These are phyloP conservation scores for Marmota monax DNA, from an alignment of 2,113 vertebrate genomes.

Conservation along the genomic window DNA sequence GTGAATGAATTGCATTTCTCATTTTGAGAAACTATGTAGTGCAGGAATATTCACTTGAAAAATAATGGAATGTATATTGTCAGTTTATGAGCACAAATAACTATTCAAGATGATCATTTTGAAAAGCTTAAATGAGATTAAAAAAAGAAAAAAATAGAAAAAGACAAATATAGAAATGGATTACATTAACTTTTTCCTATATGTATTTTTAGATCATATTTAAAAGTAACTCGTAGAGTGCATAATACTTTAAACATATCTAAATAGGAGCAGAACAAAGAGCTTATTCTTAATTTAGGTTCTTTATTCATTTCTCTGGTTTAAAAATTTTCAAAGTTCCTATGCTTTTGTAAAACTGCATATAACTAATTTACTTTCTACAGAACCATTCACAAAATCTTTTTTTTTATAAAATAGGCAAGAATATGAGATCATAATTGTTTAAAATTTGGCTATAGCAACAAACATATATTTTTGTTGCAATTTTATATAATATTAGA, in stretches of 20 bases:
- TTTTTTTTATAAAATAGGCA: slow-evolving; percentile 21
- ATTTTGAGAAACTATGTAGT: not conserved
- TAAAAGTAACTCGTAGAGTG: slow-evolving; percentile 65
- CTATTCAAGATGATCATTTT: not conserved
- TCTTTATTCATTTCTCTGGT: slow-evolving; percentile 50
- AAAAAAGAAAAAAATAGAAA: not conserved
- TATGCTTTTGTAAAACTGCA: not conserved
- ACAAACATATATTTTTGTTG: not conserved
- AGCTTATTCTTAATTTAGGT: slow-evolving; percentile 53
- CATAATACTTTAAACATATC: slow-evolving; percentile 42
- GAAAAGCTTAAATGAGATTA: slow-evolving; percentile 9
- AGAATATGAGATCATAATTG: slow-evolving; percentile 7
- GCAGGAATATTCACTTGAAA: not conserved
- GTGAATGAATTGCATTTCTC: not conserved
- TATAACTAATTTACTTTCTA: slow-evolving; percentile 44
- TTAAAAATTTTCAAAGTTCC: slow-evolving; percentile 17
- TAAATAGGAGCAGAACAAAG: slow-evolving; percentile 67
- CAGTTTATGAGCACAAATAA: not conserved
- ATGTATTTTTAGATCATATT: slow-evolving; percentile 40
- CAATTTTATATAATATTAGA: not conserved
- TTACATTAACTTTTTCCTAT: slow-evolving; percentile 28
- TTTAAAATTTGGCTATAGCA: not conserved
- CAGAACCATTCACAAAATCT: not conserved
- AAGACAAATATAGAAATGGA: slow-evolving; percentile 60
- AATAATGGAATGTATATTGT: not conserved